Conservation (phyloP, 2,888 invertebrate species). For the Protodeltote pygarga region DNA sequence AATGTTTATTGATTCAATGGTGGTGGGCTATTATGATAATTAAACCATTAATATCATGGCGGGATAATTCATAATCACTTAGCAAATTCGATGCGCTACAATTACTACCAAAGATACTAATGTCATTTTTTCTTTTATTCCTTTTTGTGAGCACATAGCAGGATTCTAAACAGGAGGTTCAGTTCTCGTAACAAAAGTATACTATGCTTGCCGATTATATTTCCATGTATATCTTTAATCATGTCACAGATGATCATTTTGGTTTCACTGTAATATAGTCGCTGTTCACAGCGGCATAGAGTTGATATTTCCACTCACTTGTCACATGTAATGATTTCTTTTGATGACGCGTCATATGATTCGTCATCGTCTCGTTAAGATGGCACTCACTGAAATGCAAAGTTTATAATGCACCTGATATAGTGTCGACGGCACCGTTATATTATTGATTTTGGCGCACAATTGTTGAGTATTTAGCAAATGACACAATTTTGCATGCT, state of each 20-base stretch:
- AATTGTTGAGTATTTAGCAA: constrained; percentile 87
- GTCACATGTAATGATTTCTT: constrained; percentile 90
- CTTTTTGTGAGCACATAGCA: constrained; percentile 85
- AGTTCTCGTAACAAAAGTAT: constrained; percentile 81
- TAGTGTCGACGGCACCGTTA: constrained; percentile 86
- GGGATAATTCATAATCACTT: constrained; percentile 55
- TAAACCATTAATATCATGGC: constrained; percentile 53
- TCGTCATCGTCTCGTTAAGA: constrained; percentile 73
- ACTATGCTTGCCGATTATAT: constrained; percentile 82
- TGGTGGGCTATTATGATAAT: constrained; percentile 61
- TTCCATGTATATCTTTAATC: constrained; percentile 71
- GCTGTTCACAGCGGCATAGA: constrained; percentile 65
- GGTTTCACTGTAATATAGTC: constrained; percentile 68
- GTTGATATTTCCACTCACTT: constrained; percentile 87
- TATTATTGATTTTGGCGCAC: constrained; percentile 86
- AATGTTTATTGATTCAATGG: constrained; percentile 52
- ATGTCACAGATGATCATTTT: constrained; percentile 70
- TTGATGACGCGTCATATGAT: constrained; percentile 65
- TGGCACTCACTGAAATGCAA: constrained; percentile 88
- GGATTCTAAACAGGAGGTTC: constrained; percentile 85
- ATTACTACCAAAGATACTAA: constrained; percentile 77
- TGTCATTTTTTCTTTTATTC: constrained; percentile 82
- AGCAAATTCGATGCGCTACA: constrained; percentile 59
- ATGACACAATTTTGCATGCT: constrained; percentile 87
- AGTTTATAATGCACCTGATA: constrained; percentile 84